Base-by-base conservation (phyloP, 1,140 invertebrate genomes). In the Arctopsyche grandis region DNA sequence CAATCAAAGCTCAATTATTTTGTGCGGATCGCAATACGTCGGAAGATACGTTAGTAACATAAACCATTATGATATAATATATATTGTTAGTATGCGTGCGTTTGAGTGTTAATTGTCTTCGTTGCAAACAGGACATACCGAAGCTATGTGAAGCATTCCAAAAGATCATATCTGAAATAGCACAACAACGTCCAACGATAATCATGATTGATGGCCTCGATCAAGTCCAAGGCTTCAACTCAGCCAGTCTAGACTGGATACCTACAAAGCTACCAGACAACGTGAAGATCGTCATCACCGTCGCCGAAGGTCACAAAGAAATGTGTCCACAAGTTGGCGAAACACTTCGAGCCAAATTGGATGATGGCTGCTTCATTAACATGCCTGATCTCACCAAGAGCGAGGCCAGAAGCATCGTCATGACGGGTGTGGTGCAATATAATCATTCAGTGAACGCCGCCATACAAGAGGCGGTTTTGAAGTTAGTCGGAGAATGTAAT, bases 171-270 rank as follows among this genome's bases (percentile, higher is more conserved):
- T 84, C 84, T 0, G 89, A 90, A 48, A 86, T 90, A 56, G 89
- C 89, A 22, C 85, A 90, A 43, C 85, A 89, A 63, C 86, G 91
- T 24, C 91, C 90, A 10, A 84, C 93, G 56, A 87, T 94, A 46
- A 87, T 95, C 52, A 89, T 94, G 21, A 89, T 95, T 76, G 94
- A 94, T 84, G 93, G 93, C 0, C 85, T 95, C 7, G 94, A 95
- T 84, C 91, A 93, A 85, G 87, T 93, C 75, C 85, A 87, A 79
- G 83, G 84, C 14, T 87, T 87, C 75, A 86, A 87, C 14, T 85
- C 87, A 82, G 85, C 85, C 16, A 85, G 85, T 4, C 88, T 91
- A 21, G 88, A 91, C 26, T 95, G 94, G 94, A 84, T 95, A 75
- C 93, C 93, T 3, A 85, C 88, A 16, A 88, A 90, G 56, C 86